These are phyloP conservation scores for Eremobia ochroleuca DNA, from an alignment of 2,888 invertebrate species.

Conservation along the genomic window DNA sequence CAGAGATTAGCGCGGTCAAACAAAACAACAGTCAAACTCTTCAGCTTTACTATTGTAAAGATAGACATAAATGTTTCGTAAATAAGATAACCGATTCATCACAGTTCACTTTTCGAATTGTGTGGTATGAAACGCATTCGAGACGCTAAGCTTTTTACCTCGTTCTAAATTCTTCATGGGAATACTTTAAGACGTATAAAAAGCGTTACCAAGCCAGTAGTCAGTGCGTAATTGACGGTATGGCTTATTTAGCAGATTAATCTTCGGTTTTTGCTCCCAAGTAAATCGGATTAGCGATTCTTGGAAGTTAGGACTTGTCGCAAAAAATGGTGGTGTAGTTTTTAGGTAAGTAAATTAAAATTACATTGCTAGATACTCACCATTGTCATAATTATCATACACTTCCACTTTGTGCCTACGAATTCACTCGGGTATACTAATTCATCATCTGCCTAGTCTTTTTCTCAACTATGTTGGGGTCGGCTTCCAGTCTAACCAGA, in stretches of 20 bases:
- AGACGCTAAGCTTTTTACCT: conserved; percentile 33
- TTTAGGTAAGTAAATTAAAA: not conserved
- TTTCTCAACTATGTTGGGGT: not conserved
- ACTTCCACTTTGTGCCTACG: not conserved
- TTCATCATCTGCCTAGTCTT: not conserved
- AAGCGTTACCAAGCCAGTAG: conserved; percentile 17
- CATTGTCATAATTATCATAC: not conserved
- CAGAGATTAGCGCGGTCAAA: too few species aligned
- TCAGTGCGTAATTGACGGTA: conserved; percentile 18
- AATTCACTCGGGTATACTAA: not conserved
- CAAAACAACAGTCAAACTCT: too few species aligned
- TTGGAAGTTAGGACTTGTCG: not conserved
- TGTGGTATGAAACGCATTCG: conserved; percentile 17
- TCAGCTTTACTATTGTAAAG: too few species aligned
- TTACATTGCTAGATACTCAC: not conserved
- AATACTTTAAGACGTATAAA: conserved; percentile 26
- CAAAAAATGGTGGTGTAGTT: not conserved
- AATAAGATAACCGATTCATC: conserved; percentile 31
- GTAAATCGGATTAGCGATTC: conserved; percentile 21
- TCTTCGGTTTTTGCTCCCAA: not conserved
- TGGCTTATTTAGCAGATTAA: conserved; percentile 19
- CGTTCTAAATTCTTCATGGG: conserved; percentile 35
- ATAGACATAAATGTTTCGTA: not conserved
- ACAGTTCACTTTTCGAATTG: conserved; percentile 27
- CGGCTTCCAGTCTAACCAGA: not conserved